A percentile compares a stretch with the other conserved stretches of the same genome.
phyloP scores from a whole-genome alignment of 2,888 invertebrate species.

The Cheilosia soror region DNA sequence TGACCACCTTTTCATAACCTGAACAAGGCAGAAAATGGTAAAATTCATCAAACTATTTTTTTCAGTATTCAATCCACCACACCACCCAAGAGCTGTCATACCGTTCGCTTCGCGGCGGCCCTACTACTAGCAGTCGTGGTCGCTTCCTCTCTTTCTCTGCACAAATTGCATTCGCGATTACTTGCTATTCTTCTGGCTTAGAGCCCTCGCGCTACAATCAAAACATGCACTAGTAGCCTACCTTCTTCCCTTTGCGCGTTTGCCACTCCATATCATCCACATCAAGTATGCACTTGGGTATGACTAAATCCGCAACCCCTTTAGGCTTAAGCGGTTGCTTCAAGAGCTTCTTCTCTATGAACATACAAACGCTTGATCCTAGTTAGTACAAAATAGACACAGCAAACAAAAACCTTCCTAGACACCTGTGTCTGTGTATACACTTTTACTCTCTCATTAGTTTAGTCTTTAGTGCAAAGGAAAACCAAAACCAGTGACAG shows the following conservation, averaged over 20 bases:
- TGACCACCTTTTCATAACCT: too few relatives aligned
- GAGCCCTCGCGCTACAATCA: conserved; percentile 46
- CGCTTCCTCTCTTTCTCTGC: conserved; percentile 30
- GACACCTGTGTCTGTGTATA: not conserved
- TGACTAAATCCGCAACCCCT: conserved; percentile 53
- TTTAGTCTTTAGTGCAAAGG: not conserved
- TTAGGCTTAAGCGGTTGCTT: conserved; percentile 39
- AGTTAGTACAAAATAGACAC: not conserved
- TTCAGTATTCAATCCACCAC: conserved; percentile 48
- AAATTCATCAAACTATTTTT: conserved; percentile 9
- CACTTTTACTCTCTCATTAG: conserved; percentile 69
- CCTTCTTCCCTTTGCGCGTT: conserved; percentile 1
- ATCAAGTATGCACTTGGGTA: not conserved
- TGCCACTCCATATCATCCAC: not conserved
- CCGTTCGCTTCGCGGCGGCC: conserved; percentile 51
- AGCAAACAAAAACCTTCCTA: not conserved
- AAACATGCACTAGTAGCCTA: conserved; percentile 32
- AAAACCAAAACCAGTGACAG: conserved; percentile 44
- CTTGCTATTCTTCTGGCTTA: conserved; percentile 30
- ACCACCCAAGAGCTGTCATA: conserved; percentile 54
- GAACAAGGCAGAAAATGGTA: not conserved
- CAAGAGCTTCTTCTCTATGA: conserved; percentile 21
- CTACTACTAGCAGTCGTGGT: conserved; percentile 52
- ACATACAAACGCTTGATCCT: conserved; percentile 3
- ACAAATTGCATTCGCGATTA: conserved; percentile 36